Base-by-base conservation (phyloP, 1,140 invertebrate species). In the Lerema accius region DNA sequence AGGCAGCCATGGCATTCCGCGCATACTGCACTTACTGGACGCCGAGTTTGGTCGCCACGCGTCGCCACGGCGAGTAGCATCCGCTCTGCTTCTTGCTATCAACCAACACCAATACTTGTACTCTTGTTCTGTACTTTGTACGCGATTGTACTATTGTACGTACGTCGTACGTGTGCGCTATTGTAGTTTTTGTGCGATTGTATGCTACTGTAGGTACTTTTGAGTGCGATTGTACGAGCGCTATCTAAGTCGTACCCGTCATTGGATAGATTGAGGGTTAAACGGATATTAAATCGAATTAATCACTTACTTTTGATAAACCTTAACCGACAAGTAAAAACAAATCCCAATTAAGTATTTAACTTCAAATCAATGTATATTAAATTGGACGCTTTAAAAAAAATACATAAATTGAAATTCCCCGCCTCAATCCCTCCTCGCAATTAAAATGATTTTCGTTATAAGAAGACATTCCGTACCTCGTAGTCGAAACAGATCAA, bases 31-130 rank as follows among this genome's bases (percentile, higher is more conserved):
- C 96, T 97, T 96, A 97, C 96, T 97, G 96, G 92, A 97, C 96
- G 94, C 96, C 96, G 78, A 97, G 95, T 92, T 97, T 97, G 91
- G 95, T 96, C 89, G 96, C 96, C 88, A 97, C 96, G 91, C 96
- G 94, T 82, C 95, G 94, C 96, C 96, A 97, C 92, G 96, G 96
- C 81, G 96, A 96, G 93, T 96, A 96, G 93, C 95, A 95, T 65
- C 91, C 91, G 76, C 92, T 71, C 89, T 93, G 92, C 90, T 93
- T 94, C 93, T 93, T 94, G 92, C 93, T 93, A 56, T 19, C 53
- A 65, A 67, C 65, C 65, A 73, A 79, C 65, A 65, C 62, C 49
- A 69, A 67, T 69, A 82, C 73, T 76, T 73, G 63, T 70, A 56
- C 53, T 28, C 19, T 10, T 17, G 35, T 42, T 37, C 9, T 37